These are phyloP conservation scores for Scarus forsteni DNA, from an alignment of 2,797 vertebrate genomes.

Conservation along the genomic window DNA sequence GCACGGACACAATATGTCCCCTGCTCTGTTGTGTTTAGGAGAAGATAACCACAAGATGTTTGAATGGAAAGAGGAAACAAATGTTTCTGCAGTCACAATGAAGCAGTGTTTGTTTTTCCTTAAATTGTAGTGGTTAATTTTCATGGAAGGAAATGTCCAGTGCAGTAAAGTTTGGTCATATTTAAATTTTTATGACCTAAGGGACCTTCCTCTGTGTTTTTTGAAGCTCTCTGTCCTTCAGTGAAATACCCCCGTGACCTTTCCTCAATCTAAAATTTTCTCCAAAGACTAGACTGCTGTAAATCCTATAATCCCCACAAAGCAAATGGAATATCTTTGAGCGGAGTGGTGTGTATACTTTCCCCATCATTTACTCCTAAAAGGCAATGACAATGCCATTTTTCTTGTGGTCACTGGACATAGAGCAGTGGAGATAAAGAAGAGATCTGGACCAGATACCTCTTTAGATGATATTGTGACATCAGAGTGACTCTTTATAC, in stretches of 20 bases:
- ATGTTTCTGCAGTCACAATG: conserved; percentile 14
- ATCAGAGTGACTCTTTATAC: neutral
- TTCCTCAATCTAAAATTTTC: conserved; percentile 50
- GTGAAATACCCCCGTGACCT: conserved; percentile 46
- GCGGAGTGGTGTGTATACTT: conserved; percentile 22
- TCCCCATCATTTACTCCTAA: conserved; percentile 22
- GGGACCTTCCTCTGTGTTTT: conserved; percentile 11
- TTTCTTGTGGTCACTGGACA: neutral
- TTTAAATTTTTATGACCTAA: conserved; percentile 6
- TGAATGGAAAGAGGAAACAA: conserved; percentile 22
- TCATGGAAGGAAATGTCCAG: neutral
- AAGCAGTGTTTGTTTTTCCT: conserved; percentile 5
- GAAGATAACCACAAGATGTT: conserved; percentile 49
- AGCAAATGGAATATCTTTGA: conserved; percentile 44
- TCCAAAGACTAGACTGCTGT: conserved; percentile 23
- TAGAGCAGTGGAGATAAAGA: conserved; percentile 6
- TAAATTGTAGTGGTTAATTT: neutral
- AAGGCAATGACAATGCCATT: neutral
- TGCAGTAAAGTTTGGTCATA: neutral
- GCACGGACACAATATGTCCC: conserved; percentile 43
- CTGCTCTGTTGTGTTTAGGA: conserved; percentile 49
- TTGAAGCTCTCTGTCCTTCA: conserved; percentile 6
- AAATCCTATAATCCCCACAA: conserved; percentile 46
- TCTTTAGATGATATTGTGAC: conserved; percentile 4
- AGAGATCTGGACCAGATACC: neutral